These are phyloP conservation scores for Patella vulgata DNA, from an alignment of 1,140 invertebrate species.

Conservation along the genomic window DNA sequence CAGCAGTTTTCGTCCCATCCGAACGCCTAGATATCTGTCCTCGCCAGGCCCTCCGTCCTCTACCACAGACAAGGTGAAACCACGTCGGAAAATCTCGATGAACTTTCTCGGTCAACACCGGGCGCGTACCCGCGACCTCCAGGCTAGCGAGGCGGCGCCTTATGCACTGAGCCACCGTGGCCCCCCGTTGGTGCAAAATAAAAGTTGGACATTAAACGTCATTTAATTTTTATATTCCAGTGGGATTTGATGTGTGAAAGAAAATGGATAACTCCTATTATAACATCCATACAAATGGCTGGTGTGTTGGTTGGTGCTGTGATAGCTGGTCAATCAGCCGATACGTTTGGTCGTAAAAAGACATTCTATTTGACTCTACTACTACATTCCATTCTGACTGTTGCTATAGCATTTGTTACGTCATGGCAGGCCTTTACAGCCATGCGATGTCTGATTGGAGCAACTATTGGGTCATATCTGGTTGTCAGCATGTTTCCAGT, in stretches of 20 bases:
- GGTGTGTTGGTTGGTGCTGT: slow-evolving; percentile 46
- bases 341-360: slow-evolving; percentile 45
- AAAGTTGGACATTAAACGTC: neutral
- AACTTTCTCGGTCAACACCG: too few species aligned
- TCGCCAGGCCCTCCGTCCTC: too few species aligned
- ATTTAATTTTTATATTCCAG: slow-evolving; percentile 25
- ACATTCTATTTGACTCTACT: slow-evolving; percentile 34
- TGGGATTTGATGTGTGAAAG: slow-evolving; percentile 51
- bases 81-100: too few species aligned
- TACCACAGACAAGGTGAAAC: too few species aligned
- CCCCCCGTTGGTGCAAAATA: neutral
- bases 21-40: too few species aligned
- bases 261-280: slow-evolving; percentile 34
- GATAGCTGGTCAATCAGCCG: slow-evolving; percentile 43
- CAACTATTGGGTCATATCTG: slow-evolving; percentile 24
- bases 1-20: too few species aligned
- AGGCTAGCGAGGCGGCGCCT: too few species aligned
- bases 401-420: slow-evolving; percentile 30
- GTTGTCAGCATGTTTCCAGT: slow-evolving; percentile 16
- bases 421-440: slow-evolving; percentile 51
- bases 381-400: slow-evolving; percentile 24
- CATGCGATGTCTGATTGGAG: slow-evolving; percentile 47
- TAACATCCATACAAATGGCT: slow-evolving; percentile 55
- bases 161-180: too few species aligned
- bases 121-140: too few species aligned